Conservation (phyloP, 2,888 invertebrate species). For the Ecliptopera silaceata region DNA sequence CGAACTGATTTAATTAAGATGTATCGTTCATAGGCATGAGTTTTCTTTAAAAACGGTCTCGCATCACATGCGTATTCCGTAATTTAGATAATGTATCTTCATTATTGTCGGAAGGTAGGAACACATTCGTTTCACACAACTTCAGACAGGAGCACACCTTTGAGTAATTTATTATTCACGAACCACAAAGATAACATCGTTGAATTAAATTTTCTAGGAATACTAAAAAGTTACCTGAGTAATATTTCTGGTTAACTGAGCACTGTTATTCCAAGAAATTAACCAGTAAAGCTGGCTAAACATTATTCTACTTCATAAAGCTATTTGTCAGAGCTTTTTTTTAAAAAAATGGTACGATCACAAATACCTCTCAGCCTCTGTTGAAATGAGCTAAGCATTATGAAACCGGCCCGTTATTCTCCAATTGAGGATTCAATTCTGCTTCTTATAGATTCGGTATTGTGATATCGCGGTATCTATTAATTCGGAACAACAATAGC, state of each 20-base stretch:
- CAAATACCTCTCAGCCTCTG: not conserved
- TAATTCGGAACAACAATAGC: slow-evolving; percentile 71
- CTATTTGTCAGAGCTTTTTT: not conserved
- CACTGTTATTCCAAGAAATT: slow-evolving; percentile 12
- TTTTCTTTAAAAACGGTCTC: slow-evolving; percentile 67
- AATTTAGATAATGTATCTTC: slow-evolving; percentile 51
- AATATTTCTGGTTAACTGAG: not conserved
- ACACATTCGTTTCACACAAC: slow-evolving; percentile 39
- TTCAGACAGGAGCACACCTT: slow-evolving; percentile 36
- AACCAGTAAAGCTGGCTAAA: not conserved
- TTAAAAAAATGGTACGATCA: not conserved
- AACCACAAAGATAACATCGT: slow-evolving; percentile 30
- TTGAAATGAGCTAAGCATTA: slow-evolving; percentile 41
- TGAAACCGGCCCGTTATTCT: slow-evolving; percentile 64
- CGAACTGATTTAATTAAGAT: slow-evolving; percentile 70
- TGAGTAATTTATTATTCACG: slow-evolving; percentile 37
- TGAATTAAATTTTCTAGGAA: slow-evolving; percentile 26
- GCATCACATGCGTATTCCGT: slow-evolving; percentile 58
- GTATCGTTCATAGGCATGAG: slow-evolving; percentile 75
- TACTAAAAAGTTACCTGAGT: slow-evolving; percentile 20
- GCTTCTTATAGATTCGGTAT: slow-evolving; percentile 71
- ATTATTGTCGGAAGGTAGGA: slow-evolving; percentile 38
- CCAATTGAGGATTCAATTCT: slow-evolving; percentile 61
- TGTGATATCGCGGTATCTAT: slow-evolving; percentile 71
- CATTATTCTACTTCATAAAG: not conserved